These are phyloP conservation scores for Dreissena polymorpha DNA, from an alignment of 1,140 invertebrate genomes.

Conservation along the genomic window DNA sequence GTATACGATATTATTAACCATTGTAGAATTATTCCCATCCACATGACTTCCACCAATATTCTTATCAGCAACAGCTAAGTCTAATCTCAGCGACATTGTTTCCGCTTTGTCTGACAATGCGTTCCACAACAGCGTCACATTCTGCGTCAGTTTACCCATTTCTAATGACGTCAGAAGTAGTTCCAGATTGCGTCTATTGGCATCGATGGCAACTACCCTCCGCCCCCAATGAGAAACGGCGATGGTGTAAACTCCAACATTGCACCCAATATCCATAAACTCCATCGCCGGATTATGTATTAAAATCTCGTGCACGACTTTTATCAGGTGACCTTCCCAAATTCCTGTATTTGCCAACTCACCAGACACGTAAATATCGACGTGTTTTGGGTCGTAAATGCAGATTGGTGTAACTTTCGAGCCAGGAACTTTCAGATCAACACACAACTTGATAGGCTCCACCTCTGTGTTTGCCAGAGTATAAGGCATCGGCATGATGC, in stretches of 20 bases:
- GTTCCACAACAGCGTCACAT: slow-evolving; percentile 59
- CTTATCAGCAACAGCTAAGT: slow-evolving; percentile 51
- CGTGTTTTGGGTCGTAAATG: too few species aligned
- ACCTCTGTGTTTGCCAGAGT: too few species aligned
- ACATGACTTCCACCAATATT: slow-evolving; percentile 19
- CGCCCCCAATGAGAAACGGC: slow-evolving; percentile 58
- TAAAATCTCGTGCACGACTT: neutral
- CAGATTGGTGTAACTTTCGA: too few species aligned
- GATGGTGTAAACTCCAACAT: slow-evolving; percentile 67
- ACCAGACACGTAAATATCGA: too few species aligned
- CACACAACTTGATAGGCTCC: too few species aligned
- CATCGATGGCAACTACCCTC: slow-evolving; percentile 66
- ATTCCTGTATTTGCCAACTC: too few species aligned
- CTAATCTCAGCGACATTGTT: slow-evolving; percentile 41
- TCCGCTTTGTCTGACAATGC: slow-evolving; percentile 58
- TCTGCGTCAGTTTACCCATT: slow-evolving; percentile 46
- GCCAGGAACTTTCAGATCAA: too few species aligned
- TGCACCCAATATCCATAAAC: slow-evolving; percentile 68
- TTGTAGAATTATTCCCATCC: neutral
- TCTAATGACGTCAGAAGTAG: slow-evolving; percentile 54
- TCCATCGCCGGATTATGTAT: slow-evolving; percentile 6
- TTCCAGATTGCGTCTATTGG: slow-evolving; percentile 51
- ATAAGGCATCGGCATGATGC: too few species aligned
- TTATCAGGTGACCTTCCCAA: too few species aligned
- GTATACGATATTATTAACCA: neutral